Conservation (phyloP, 2,113 vertebrate species). For the Delphinus delphis region DNA sequence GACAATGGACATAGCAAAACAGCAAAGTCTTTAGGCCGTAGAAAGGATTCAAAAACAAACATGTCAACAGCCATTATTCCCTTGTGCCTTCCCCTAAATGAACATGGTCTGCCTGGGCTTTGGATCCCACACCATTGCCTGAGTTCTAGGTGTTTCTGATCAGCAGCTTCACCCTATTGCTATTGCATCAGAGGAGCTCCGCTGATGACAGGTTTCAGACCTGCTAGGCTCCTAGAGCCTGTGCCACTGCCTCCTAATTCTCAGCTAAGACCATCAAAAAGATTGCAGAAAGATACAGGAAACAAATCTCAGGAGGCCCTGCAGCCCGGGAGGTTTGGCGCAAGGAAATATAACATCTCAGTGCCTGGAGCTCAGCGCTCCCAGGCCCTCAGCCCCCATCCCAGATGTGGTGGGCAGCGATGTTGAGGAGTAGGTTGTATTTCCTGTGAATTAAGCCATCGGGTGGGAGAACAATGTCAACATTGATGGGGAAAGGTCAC, state of each 20-base stretch:
- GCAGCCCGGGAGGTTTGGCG: constrained; percentile 12
- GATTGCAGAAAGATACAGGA: background rate
- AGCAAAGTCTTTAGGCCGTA: background rate
- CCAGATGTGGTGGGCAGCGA: constrained; percentile 68
- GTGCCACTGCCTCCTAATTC: constrained; percentile 79
- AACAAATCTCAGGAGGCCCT: constrained; percentile 5
- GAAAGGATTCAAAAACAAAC: constrained; percentile 20
- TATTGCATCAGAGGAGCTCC: constrained; percentile 57
- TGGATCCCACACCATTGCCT: background rate
- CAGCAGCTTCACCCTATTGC: background rate
- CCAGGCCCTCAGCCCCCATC: background rate
- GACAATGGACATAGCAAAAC: background rate
- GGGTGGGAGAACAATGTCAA: constrained; percentile 75
- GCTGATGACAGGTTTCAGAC: constrained; percentile 85
- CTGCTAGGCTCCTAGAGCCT: constrained; percentile 82
- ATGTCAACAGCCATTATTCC: background rate
- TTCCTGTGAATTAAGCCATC: constrained; percentile 73
- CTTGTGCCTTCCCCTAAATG: background rate
- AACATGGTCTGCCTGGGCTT: background rate
- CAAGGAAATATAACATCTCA: background rate
- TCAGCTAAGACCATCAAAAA: constrained; percentile 70
- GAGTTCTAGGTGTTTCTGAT: background rate
- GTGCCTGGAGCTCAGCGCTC: constrained; percentile 26
- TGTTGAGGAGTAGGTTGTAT: constrained; percentile 65
- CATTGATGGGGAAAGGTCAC: constrained; percentile 86